Conservation (phyloP, 1,140 invertebrate genomes). For the Euura lappo region DNA sequence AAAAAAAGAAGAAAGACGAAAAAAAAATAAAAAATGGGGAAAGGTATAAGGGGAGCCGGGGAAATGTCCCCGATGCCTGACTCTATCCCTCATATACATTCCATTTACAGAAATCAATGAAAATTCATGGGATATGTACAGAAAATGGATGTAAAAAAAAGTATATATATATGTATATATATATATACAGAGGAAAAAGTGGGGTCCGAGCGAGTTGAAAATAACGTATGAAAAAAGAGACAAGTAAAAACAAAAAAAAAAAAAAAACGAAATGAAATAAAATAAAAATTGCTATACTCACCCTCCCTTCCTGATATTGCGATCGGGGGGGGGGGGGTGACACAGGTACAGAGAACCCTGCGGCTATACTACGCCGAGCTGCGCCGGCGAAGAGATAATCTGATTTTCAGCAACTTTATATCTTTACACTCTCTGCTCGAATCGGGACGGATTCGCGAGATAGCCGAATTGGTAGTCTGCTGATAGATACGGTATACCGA, state of each 20-base stretch:
- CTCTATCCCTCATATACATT: too few species aligned
- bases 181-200: background rate
- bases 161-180: too few species aligned
- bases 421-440: background rate
- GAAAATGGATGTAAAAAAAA: background rate
- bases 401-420: background rate
- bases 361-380: background rate
- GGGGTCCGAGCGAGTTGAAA: background rate
- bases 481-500: too few species aligned
- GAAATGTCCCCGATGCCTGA: too few species aligned
- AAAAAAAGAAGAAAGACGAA: slow-evolving; percentile 15
- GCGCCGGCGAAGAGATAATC: background rate
- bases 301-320: too few species aligned
- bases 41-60: too few species aligned
- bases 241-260: background rate
- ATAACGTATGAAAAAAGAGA: background rate
- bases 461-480: too few species aligned
- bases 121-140: too few species aligned
- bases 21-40: too few species aligned
- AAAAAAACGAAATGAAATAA: background rate
- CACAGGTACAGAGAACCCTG: background rate
- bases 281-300: too few species aligned
- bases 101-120: too few species aligned
- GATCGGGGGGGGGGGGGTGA: background rate
- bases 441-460: background rate